Evolutionary conservation across 2,888 invertebrate species (phyloP).

Genomic region (Erannis defoliaria): DNA sequence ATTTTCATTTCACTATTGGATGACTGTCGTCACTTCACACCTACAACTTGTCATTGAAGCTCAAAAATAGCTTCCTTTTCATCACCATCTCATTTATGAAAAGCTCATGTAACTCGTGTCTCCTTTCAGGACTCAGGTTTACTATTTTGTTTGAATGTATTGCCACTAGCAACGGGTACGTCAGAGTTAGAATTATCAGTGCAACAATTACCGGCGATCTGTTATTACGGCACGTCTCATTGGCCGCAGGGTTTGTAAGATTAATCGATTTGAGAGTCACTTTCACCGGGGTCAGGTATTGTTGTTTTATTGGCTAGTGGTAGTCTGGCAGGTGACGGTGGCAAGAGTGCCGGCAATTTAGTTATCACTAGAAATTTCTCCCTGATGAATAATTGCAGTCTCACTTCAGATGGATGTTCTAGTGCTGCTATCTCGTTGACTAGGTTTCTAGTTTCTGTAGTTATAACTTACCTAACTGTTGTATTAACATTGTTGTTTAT

Average conservation of each 20-base stretch:
- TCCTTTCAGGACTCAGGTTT: conserved; percentile 38
- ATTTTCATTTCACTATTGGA: conserved; percentile 77
- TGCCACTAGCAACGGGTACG: conserved; percentile 65
- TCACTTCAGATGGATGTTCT: conserved; percentile 37
- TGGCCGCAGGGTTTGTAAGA: conserved; percentile 67
- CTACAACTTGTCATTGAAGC: conserved; percentile 62
- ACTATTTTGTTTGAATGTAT: conserved; percentile 21
- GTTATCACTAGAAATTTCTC: conserved; percentile 55
- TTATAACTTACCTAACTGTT: conserved; percentile 7
- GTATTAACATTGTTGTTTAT: conserved; percentile 10
- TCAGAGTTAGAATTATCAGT: conserved; percentile 70
- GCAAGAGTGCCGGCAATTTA: conserved; percentile 67
- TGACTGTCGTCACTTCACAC: conserved; percentile 70
- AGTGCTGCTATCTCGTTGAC: conserved; percentile 63
- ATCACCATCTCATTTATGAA: conserved; percentile 73
- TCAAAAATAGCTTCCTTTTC: conserved; percentile 77
- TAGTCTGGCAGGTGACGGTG: conserved; percentile 53
- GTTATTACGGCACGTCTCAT: conserved; percentile 73
- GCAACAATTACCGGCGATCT: conserved; percentile 73
- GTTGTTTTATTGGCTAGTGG: conserved; percentile 60
- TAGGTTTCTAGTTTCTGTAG: conserved; percentile 41
- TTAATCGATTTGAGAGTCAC: conserved; percentile 75
- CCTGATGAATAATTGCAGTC: conserved; percentile 27
- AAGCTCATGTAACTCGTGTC: conserved; percentile 22
- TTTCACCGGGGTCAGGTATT: conserved; percentile 77